Percentiles rank a stretch among this genome's conserved stretches.
Evolutionary conservation across 2,888 invertebrate species (phyloP).

Genomic region (Drosophila prolongata): DNA sequence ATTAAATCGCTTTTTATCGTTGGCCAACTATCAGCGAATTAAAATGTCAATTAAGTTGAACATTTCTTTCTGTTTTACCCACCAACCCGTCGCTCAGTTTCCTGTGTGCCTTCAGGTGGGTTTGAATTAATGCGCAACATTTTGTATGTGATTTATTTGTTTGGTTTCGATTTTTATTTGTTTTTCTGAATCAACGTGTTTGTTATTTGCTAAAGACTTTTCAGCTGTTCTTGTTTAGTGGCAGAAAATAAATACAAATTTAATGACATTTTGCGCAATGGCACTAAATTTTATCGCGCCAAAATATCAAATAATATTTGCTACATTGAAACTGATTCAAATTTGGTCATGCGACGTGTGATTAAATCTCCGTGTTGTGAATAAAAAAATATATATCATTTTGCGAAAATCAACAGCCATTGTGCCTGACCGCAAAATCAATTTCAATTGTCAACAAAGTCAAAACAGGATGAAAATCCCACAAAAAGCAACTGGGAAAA

Average conservation of each 20-base stretch:
- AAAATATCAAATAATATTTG: conserved; percentile 39
- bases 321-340: conserved; percentile 66
- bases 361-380: conserved; percentile 28
- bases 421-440: conserved; percentile 73
- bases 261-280: conserved; percentile 40
- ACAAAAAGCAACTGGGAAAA: conserved; percentile 24
- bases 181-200: conserved; percentile 40
- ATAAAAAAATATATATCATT: conserved; percentile 13
- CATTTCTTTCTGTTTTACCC: conserved; percentile 28
- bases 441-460: conserved; percentile 81
- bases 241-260: conserved; percentile 35
- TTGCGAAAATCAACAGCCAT: conserved; percentile 50
- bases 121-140: conserved; percentile 48
- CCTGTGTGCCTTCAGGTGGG: conserved; percentile 23
- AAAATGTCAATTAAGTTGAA: conserved; percentile 76
- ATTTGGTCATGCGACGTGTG: conserved; percentile 45
- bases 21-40: conserved; percentile 73
- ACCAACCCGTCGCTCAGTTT: background rate
- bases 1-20: conserved; percentile 77
- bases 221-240: conserved; percentile 8
- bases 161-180: conserved; percentile 26
- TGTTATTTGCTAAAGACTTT: conserved; percentile 38
- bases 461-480: conserved; percentile 56
- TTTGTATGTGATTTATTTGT: conserved; percentile 55
- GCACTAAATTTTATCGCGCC: conserved; percentile 19